Conservation (phyloP, 2,113 vertebrate species). For the Megatriorchis doriae region DNA sequence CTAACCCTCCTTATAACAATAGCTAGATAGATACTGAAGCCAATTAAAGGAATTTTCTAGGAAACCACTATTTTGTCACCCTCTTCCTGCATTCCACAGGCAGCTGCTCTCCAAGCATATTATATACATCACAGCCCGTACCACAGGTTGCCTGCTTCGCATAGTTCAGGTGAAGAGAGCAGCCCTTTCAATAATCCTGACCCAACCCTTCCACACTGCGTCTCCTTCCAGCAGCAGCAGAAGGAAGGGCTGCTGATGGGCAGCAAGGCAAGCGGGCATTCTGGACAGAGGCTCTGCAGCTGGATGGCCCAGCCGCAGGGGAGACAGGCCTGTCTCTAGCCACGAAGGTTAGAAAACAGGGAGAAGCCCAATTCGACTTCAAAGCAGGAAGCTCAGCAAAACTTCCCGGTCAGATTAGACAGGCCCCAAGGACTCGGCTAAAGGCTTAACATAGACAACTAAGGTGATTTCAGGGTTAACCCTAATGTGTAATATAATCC, state of each 20-base stretch:
- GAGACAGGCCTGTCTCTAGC: too few species aligned
- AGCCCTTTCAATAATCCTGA: not conserved
- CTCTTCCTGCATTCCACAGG: not conserved
- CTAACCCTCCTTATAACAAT: not conserved
- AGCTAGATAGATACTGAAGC: not conserved
- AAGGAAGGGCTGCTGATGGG: not conserved
- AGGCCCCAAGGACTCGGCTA: not conserved
- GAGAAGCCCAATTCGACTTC: not conserved
- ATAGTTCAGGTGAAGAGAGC: too few species aligned
- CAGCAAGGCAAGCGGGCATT: not conserved
- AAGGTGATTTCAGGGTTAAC: not conserved
- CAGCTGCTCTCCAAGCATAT: not conserved
- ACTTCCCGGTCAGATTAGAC: not conserved
- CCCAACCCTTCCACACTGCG: not conserved
- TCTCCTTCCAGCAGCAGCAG: fast-evolving
- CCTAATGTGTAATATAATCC: not conserved
- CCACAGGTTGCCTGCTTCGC: not conserved
- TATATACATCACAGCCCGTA: fast-evolving
- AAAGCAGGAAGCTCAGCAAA: not conserved
- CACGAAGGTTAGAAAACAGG: fast-evolving
- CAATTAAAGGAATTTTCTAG: not conserved
- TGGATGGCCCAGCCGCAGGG: fast-evolving
- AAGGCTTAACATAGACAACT: not conserved
- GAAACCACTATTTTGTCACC: not conserved
- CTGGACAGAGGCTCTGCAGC: not conserved